Base-by-base conservation (phyloP, 2,888 invertebrate genomes). In the Trichopria drosophilae region DNA sequence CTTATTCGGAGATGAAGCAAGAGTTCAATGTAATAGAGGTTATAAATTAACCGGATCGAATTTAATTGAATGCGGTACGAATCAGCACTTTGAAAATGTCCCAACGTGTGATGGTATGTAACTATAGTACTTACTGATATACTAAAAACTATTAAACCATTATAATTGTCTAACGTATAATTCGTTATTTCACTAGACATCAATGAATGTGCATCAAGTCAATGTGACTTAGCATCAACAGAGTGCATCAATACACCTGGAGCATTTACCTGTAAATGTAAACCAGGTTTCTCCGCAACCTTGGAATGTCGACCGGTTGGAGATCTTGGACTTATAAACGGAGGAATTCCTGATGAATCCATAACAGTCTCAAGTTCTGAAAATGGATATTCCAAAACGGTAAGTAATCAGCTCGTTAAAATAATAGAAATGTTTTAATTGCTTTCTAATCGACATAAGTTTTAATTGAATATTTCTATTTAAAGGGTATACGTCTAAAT, bases 1-100 rank as follows among this genome's bases (percentile, higher is more conserved):
- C 70, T 87, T 83, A 73, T 94, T 81, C 63, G 91, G 91, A 1
- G 94, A 95, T 69, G 93, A 94, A 78, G 93, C 93, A 10, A 80
- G 93, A 55, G 91, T 93, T 7, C 93, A 94, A 69, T 94, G 94
- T 72, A 90, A 86, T 68, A 88, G 90, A 77, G 94, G 93, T 7
- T 94, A 88, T 72, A 91, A 90, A 77, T 79, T 94, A 4, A 87
- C 86, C 52, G 91, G 91, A 22, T 86, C 87, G 39, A 91, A 88
- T 61, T 84, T 93, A 44, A 84, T 93, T 55, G 84, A 85, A 67
- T 94, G 94, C 72, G 92, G 90, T 53, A 81, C 88, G n/a, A 84
- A 86, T 60, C 91, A 93, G 75, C 78, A 82, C 57, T 94, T 94
- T 61, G 87, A 88, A 61, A 84, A 88, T 63, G 84, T 90, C 35